A percentile compares a stretch with the other conserved stretches of the same genome.
Conservation (phyloP, 2,113 vertebrate species). For the Amblyopsis rosae region DNA sequence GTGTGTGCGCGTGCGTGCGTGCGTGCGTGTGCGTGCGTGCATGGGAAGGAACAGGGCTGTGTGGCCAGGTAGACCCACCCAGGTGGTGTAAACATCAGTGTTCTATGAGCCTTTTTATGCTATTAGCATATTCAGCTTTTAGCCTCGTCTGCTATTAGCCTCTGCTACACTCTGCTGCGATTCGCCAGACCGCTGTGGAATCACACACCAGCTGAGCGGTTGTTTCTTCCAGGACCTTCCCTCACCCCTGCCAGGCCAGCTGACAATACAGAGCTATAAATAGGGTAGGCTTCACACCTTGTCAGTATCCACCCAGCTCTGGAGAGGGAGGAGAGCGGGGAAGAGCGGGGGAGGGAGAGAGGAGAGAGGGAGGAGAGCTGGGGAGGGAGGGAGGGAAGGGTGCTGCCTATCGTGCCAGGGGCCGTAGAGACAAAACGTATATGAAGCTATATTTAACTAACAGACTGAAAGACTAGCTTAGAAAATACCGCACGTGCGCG, state of each 20-base stretch:
- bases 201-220: background rate
- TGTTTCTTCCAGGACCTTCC: constrained; percentile 7
- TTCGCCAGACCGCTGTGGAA: background rate
- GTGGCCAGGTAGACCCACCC: constrained; percentile 24
- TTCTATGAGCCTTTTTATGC: constrained; percentile 24
- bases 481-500: background rate
- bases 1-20: background rate
- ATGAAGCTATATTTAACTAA: background rate
- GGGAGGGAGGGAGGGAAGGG: background rate
- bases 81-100: constrained; percentile 28
- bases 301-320: constrained; percentile 29
- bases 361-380: constrained; percentile 4
- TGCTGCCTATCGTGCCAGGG: too few species aligned
- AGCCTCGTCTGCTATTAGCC: too few species aligned
- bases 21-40: background rate
- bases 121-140: too few species aligned
- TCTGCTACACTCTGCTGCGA: constrained; percentile 17
- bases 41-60: constrained; percentile 30
- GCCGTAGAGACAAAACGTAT: background rate
- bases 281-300: constrained; percentile 15
- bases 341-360: background rate
- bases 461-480: background rate
- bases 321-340: constrained; percentile 10
- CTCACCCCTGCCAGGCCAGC: constrained; percentile 29
- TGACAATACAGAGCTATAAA: constrained; percentile 30